A percentile compares a stretch with the other conserved stretches of the same genome.
Evolutionary conservation across 2,797 vertebrate genomes (phyloP).

Genomic region (Oreortyx pictus): DNA sequence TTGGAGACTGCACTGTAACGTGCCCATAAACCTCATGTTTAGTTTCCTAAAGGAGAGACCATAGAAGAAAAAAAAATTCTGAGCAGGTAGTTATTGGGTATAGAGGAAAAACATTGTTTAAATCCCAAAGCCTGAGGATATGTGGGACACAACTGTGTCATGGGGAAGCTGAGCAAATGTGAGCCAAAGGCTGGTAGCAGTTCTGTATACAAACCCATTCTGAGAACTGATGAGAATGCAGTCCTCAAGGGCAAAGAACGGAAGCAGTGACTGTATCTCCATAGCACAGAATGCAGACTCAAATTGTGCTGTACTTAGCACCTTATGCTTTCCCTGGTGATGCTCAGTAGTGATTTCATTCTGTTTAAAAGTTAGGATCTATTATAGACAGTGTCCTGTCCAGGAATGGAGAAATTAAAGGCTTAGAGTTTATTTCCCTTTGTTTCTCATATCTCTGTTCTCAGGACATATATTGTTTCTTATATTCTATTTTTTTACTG

Average conservation of each 20-base stretch:
- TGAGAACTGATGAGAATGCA: neutral
- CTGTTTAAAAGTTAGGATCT: neutral
- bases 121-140: neutral
- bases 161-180: neutral
- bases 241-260: neutral
- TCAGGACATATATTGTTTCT: neutral
- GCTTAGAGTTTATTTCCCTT: neutral
- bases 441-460: neutral
- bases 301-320: neutral
- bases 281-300: neutral
- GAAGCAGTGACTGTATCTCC: neutral
- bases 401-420: neutral
- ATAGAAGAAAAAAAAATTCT: neutral
- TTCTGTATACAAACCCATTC: neutral
- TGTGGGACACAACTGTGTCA: fast-evolving
- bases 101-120: neutral
- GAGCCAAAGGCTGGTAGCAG: neutral
- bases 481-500: neutral
- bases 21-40: neutral
- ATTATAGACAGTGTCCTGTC: neutral
- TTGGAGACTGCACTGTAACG: neutral
- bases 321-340: fast-evolving
- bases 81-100: neutral
- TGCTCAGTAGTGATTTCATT: neutral
- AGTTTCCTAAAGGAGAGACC: neutral